phyloP scores from a whole-genome alignment of 2,113 vertebrate genomes.

The Leptocoma aspasia region DNA sequence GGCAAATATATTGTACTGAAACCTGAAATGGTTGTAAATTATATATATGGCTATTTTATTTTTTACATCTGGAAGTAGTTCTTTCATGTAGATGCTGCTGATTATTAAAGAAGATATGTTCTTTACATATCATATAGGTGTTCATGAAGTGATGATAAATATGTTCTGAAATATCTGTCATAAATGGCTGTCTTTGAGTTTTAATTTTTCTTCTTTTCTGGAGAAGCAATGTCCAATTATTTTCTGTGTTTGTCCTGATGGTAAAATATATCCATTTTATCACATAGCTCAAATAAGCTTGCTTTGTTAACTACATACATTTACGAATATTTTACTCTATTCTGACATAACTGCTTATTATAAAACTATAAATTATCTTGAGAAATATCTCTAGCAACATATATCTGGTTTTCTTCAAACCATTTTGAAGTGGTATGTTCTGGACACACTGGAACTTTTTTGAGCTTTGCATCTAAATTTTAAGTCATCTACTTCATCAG shows the following conservation, averaged over 20 bases:
- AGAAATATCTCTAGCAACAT: neutral
- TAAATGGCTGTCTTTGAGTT: neutral
- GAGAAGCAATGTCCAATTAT: neutral
- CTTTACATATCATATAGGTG: neutral
- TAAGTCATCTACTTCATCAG: neutral
- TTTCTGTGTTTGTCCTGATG: neutral
- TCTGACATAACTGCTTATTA: neutral
- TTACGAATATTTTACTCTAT: neutral
- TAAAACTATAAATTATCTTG: neutral
- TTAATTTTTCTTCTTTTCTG: neutral
- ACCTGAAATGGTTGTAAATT: neutral
- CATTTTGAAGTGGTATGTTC: neutral
- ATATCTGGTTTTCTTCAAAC: neutral
- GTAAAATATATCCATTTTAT: neutral
- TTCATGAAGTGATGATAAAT: neutral
- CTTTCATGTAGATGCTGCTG: neutral
- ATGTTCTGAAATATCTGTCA: neutral
- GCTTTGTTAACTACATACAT: neutral
- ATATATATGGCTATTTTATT: neutral
- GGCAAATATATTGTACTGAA: neutral
- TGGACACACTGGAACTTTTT: neutral
- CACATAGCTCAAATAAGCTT: neutral
- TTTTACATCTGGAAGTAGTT: neutral
- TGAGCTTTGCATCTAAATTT: neutral
- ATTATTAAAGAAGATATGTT: neutral